Conservation (phyloP, 2,888 invertebrate genomes). For the Dicyrtomina minuta region DNA sequence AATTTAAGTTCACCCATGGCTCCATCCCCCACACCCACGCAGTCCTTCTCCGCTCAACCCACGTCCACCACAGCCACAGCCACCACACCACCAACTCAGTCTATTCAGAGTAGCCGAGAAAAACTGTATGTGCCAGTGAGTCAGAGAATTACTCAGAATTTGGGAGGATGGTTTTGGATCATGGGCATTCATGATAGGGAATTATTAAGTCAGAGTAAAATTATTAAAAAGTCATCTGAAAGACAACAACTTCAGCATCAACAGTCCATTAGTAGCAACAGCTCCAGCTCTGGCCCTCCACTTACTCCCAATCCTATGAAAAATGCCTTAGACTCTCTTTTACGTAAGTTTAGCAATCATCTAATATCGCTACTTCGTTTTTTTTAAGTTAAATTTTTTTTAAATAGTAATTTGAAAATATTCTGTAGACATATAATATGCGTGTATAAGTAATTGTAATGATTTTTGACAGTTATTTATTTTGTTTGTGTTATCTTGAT, state of each 20-base stretch:
- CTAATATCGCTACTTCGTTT: not conserved
- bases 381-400: no score
- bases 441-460: no score
- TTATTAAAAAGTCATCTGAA: not conserved
- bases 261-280: constrained; percentile 60
- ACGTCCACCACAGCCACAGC: not conserved
- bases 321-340: constrained; percentile 41
- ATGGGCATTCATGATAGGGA: constrained; percentile 76
- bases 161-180: constrained; percentile 81
- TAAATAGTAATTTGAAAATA: no score
- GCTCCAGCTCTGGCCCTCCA: constrained; percentile 60
- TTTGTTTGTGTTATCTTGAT: no score
- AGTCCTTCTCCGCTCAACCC: no score
- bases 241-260: not conserved
- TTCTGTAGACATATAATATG: no score
- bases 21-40: no score
- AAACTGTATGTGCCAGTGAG: constrained; percentile 65
- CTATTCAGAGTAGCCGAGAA: constrained; percentile 61
- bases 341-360: constrained; percentile 39
- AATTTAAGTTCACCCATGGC: no score
- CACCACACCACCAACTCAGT: constrained; percentile 34
- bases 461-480: no score
- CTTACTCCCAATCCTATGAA: constrained; percentile 42
- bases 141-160: constrained; percentile 67
- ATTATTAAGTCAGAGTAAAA: constrained; percentile 46